A percentile compares a stretch with the other conserved stretches of the same genome.
Conservation (phyloP, 2,797 vertebrate species). For the Pangasius mekongensis region DNA sequence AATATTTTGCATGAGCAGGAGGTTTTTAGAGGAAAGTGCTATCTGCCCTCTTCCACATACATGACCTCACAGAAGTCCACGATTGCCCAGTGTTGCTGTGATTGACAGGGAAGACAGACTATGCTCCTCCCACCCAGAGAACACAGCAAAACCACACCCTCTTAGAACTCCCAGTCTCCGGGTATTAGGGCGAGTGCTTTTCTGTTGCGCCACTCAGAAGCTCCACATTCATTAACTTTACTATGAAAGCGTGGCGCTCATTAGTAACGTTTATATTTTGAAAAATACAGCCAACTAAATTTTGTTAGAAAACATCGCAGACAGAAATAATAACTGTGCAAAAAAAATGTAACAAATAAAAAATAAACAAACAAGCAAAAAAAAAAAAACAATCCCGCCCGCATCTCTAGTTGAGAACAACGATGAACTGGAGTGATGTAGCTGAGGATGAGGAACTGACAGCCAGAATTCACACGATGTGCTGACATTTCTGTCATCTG, state of each 20-base stretch:
- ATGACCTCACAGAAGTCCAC: not conserved
- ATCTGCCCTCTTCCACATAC: not conserved
- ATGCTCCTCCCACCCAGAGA: not conserved
- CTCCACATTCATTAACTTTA: not conserved
- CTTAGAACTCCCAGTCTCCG: too few species aligned
- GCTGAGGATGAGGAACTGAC: not conserved
- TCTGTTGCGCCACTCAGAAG: too few species aligned
- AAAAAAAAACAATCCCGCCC: not conserved
- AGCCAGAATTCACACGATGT: not conserved
- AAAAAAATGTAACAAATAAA: not conserved
- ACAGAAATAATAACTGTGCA: not conserved
- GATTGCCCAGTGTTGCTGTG: not conserved
- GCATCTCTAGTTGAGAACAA: not conserved
- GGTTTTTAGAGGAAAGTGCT: not conserved
- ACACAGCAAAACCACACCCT: not conserved
- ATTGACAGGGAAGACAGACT: not conserved
- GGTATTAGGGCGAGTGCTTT: too few species aligned
- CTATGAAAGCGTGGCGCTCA: not conserved
- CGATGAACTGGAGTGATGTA: not conserved
- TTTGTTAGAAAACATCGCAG: not conserved
- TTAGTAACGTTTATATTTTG: not conserved
- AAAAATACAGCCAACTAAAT: not conserved
- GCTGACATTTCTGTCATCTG: not conserved
- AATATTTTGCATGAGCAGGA: not conserved
- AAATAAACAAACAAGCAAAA: too few species aligned